phyloP scores from a whole-genome alignment of 1,140 invertebrate genomes.

The Zaprionus capensis region DNA sequence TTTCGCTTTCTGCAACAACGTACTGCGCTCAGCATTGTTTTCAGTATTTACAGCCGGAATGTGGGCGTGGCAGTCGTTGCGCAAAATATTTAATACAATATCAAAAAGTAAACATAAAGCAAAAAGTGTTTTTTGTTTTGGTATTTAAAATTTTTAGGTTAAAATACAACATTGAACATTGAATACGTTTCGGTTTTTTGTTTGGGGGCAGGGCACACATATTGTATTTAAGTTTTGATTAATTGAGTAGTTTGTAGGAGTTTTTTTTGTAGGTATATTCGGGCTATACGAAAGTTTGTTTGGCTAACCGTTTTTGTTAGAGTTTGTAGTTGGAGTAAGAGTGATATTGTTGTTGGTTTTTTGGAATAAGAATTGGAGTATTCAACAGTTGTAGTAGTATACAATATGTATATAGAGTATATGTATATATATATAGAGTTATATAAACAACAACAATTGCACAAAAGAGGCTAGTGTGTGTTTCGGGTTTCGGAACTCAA shows the following conservation, averaged over 20 bases:
- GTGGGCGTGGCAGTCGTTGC: constrained; percentile 52
- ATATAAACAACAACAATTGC: constrained; percentile 75
- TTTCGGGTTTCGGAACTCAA: constrained; percentile 68
- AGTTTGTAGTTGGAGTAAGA: constrained; percentile 34
- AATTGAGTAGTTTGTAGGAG: constrained; percentile 39
- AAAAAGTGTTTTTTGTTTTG: constrained; percentile 43
- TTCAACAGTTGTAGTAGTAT: constrained; percentile 58
- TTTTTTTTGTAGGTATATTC: constrained; percentile 40
- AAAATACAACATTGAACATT: constrained; percentile 81
- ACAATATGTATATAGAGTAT: constrained; percentile 54
- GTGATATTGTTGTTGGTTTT: constrained; percentile 58
- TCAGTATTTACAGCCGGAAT: constrained; percentile 52
- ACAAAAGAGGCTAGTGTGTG: constrained; percentile 63
- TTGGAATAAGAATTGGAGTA: constrained; percentile 59
- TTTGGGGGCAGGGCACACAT: constrained; percentile 44
- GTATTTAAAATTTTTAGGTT: constrained; percentile 31
- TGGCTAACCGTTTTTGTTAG: constrained; percentile 51
- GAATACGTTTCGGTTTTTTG: constrained; percentile 61
- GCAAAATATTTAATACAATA: constrained; percentile 45
- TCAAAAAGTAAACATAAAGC: constrained; percentile 48
- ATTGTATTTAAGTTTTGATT: constrained; percentile 50
- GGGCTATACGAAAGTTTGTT: constrained; percentile 58
- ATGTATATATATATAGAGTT: constrained; percentile 59
- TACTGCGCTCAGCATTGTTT: constrained; percentile 45
- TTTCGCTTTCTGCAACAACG: constrained; percentile 34